Evolutionary conservation across 2,888 invertebrate species (phyloP), one percentile per base, ranked within the genome.

Genomic region (Drosophila falleni): DNA sequence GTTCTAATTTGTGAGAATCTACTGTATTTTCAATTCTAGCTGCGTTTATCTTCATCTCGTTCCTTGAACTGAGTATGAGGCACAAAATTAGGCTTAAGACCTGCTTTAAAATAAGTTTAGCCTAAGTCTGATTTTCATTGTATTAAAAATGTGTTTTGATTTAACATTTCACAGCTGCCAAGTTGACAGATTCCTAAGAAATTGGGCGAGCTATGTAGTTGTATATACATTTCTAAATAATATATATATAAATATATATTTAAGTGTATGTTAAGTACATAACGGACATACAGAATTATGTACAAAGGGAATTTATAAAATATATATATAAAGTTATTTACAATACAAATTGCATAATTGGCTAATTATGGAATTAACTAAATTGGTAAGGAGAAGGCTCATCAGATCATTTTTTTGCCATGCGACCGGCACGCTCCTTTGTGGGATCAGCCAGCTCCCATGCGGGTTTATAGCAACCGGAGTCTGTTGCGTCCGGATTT

Each of bases 381-480:
- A 35, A 37, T n/a, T 16, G 16, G 15, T 51, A 46, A 13, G 13
- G 19, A 8, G 19, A 6, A 8, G 19, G 46, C 5, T 23, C 23
- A 9, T 11, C n/a, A n/a, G 5, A 29, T 66, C 67, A 84, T 39
- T 86, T 81, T 35, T 59, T 65, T 49, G 55, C 29, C 33, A 72
- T 19, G 47, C 93, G 89, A 1, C 93, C 93, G 11, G 90, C 91
- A 13, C 93, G 89, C 65, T 93, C 93, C 31, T 86, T 61, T 0
- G 70, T 63, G 6, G 85, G 78, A 71, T 92, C 91, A 10, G 60
- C 33, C 39, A 93, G 67, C 51, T 94, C 93, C 94, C 96, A 96
- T 0, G 98, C 98, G 0, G 97, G 96, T 39, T 94, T 93, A 92
- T 96, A 97, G n/a, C 59, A 51, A 5, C n/a, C 33, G 19, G 50